A percentile compares a stretch with the other conserved stretches of the same genome.
Conservation (phyloP, 2,888 invertebrate species). For the Drosophila melanocephala region DNA sequence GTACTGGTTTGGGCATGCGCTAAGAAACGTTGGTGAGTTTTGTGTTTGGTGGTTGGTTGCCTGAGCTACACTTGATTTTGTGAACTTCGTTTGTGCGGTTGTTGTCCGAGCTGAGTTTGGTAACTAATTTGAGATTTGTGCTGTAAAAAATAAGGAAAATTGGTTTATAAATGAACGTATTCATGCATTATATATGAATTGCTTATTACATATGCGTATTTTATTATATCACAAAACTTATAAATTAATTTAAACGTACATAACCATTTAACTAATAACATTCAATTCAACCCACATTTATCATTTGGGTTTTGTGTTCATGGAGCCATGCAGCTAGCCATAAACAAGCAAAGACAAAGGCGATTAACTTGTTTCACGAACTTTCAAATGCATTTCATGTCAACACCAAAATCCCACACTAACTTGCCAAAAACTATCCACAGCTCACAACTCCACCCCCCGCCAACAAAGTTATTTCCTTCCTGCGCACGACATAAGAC, state of each 20-base stretch:
- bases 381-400: constrained; percentile 73
- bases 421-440: constrained; percentile 56
- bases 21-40: constrained; percentile 27
- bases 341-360: constrained; percentile 42
- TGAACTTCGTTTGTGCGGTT: constrained; percentile 45
- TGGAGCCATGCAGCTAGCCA: constrained; percentile 37
- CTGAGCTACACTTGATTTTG: constrained; percentile 31
- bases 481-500: constrained; percentile 63
- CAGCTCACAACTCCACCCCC: constrained; percentile 6
- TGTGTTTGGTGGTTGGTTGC: constrained; percentile 21
- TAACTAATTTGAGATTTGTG: constrained; percentile 18
- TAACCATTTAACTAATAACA: constrained; percentile 5
- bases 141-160: constrained; percentile 15
- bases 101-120: constrained; percentile 34
- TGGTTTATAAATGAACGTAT: background rate
- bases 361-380: constrained; percentile 76
- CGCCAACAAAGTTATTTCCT: constrained; percentile 61
- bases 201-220: background rate
- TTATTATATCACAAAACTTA: background rate
- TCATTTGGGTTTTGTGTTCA: constrained; percentile 39
- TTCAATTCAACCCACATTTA: constrained; percentile 22
- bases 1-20: constrained; percentile 10
- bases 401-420: constrained; percentile 57
- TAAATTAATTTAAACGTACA: constrained; percentile 10
- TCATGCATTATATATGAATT: background rate